Conservation (phyloP, 2,888 invertebrate species). For the Allophyes oxyacanthae region DNA sequence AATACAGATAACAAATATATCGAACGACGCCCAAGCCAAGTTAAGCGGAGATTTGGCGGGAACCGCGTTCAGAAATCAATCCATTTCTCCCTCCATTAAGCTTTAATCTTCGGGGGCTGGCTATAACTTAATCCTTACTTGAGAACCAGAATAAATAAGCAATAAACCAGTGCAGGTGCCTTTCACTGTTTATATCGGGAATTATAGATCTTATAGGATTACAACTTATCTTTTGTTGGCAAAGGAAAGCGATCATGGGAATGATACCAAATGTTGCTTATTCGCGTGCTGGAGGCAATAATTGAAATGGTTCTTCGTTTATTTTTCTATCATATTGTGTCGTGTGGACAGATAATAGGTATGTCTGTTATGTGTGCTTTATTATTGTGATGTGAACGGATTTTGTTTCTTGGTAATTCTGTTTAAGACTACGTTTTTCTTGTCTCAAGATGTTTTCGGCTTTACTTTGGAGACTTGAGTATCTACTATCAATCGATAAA, state of each 20-base stretch:
- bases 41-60: conserved; percentile 74
- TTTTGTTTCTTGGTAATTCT: conserved; percentile 33
- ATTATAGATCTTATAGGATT: conserved; percentile 73
- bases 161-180: conserved; percentile 87
- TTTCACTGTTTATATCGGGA: conserved; percentile 73
- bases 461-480: neutral
- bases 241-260: conserved; percentile 76
- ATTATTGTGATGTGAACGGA: conserved; percentile 46
- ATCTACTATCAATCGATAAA: no score
- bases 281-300: conserved; percentile 81
- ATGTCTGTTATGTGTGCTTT: conserved; percentile 61
- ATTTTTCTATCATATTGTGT: conserved; percentile 71
- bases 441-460: neutral
- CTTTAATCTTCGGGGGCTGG: conserved; percentile 87
- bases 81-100: conserved; percentile 84
- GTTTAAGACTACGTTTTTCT: conserved; percentile 9
- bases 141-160: conserved; percentile 87
- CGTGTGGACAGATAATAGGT: conserved; percentile 76
- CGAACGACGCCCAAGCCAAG: conserved; percentile 58
- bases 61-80: conserved; percentile 86
- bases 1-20: conserved; percentile 60
- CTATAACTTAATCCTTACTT: conserved; percentile 88
- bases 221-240: conserved; percentile 56
- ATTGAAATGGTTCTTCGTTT: conserved; percentile 77
- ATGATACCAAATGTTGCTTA: conserved; percentile 71